Base-by-base conservation (phyloP, 2,113 vertebrate species). In the Polypterus bichir region DNA sequence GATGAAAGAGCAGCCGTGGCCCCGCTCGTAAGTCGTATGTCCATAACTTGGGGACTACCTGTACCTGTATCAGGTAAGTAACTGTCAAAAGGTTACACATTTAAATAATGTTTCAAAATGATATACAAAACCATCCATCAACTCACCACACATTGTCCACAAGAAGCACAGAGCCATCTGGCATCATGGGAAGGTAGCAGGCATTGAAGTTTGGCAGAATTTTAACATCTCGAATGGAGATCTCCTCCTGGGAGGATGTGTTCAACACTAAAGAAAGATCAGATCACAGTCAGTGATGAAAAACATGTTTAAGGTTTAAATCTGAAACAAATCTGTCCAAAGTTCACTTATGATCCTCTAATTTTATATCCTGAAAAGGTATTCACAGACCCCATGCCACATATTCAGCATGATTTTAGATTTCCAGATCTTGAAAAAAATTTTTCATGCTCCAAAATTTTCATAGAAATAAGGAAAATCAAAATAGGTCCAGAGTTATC, bases 171-270 rank as follows among this genome's bases (percentile, higher is more conserved):
- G 91, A 93, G 53, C 91, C 89, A 1, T 94, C 91, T 0, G 91
- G 91, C 91, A 94, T 91, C 78, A 94, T 81, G 44, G 91, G 91
- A 48, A 94, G 81, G 73, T 89, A 94, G 48, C 88, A 90, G 52
- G 87, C 85, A 7, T 92, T 94, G 65, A 91, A 89, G 72, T 94
- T 91, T 51, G 91, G 91, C 7, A 92, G 79, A 57, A 94, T 87
- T 59, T 78, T 81, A 57, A 92, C 77, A 1, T 92, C 90, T 69
- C 77, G 79, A 51, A 92, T 71, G 6, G 81, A 89, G 52, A 92
- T 75, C 62, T 87, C 89, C 64, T 92, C 90, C 71, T 89, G 87
- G 48, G 89, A 91, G 63, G 86, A 86, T 56, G 82, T 80, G 48
- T 92, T 92, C 76, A 91, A 75, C 75, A 92, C 91, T 91, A 71